phyloP scores from a whole-genome alignment of 2,113 vertebrate genomes.

The Urocynchramus pylzowi region DNA sequence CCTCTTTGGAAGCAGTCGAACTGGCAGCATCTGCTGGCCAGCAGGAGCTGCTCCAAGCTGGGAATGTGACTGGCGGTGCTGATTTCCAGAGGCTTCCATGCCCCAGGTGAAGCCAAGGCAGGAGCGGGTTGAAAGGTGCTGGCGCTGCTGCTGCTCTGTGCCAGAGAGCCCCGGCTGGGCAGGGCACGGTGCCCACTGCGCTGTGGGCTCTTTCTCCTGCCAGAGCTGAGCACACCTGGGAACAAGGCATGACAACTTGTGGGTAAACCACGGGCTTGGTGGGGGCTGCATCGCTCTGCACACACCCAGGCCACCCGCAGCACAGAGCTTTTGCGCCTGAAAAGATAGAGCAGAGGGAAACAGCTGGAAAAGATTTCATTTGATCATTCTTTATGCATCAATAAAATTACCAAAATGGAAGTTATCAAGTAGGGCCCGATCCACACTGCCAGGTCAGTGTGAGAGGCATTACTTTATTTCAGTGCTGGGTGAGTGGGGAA shows the following conservation, averaged over 20 bases:
- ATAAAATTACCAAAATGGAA: background rate
- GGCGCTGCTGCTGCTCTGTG: background rate
- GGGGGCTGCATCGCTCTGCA: background rate
- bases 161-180: background rate
- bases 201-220: background rate
- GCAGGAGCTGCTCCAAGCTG: too few species aligned
- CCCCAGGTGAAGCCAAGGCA: background rate
- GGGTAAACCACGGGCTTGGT: background rate
- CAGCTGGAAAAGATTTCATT: fast-evolving
- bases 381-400: too few species aligned
- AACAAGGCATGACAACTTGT: background rate
- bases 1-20: background rate
- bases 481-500: background rate
- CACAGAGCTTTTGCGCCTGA: too few species aligned
- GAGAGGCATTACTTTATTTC: background rate
- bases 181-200: background rate
- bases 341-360: background rate
- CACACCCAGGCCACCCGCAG: background rate
- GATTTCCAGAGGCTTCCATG: background rate
- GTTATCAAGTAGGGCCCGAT: background rate
- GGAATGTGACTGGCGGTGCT: fast-evolving
- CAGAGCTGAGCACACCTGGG: background rate
- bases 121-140: background rate
- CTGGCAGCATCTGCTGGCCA: background rate
- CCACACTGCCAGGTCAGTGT: background rate